Evolutionary conservation across 2,888 invertebrate genomes (phyloP).

Genomic region (Pristionchus exspectatus): DNA sequence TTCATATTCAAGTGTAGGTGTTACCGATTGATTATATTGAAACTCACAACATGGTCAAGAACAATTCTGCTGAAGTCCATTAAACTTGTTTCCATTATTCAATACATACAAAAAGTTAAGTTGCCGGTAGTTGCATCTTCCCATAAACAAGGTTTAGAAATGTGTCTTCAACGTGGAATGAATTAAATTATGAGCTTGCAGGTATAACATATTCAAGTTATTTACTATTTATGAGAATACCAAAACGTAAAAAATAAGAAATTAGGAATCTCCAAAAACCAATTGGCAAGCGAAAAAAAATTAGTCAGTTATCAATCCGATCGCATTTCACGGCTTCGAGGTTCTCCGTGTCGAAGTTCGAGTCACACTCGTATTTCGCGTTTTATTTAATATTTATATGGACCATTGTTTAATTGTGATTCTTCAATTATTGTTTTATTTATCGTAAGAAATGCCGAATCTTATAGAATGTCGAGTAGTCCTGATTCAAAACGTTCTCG

Average conservation of each 20-base stretch:
- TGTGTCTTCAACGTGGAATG: background rate
- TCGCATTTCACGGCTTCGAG: too few species aligned
- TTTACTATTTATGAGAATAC: too few species aligned
- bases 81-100: background rate
- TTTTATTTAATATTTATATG: too few species aligned
- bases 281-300: too few species aligned
- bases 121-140: background rate
- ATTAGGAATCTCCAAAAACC: too few species aligned
- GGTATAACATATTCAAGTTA: too few species aligned
- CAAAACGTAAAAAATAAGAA: too few species aligned
- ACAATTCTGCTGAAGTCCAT: slow-evolving; percentile 13
- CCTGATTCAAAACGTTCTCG: background rate
- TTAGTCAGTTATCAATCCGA: too few species aligned
- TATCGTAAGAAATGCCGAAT: background rate
- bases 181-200: too few species aligned
- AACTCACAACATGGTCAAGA: slow-evolving; percentile 16
- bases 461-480: background rate
- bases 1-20: background rate
- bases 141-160: background rate
- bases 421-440: background rate
- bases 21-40: background rate
- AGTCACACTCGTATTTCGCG: too few species aligned
- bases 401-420: background rate
- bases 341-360: too few species aligned
- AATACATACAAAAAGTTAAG: background rate